phyloP scores from a whole-genome alignment of 2,113 vertebrate genomes.

The Anolis carolinensis region DNA sequence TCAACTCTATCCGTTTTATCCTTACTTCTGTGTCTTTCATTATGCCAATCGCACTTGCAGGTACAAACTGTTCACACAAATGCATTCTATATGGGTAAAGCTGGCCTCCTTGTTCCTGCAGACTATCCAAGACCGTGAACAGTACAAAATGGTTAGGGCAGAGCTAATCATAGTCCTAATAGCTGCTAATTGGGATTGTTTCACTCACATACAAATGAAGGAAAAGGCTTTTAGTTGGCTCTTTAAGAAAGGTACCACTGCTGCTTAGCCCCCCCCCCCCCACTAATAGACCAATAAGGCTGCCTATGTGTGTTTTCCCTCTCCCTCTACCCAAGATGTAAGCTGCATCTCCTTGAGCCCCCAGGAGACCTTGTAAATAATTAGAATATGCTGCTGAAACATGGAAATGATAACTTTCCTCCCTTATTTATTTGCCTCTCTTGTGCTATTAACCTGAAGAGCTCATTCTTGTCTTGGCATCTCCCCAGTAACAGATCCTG shows the following conservation, averaged over 20 bases:
- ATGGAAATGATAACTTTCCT: slow-evolving; percentile 35
- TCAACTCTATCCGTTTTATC: too few relatives aligned
- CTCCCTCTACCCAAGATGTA: not conserved
- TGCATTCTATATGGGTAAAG: not conserved
- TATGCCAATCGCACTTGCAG: not conserved
- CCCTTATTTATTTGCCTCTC: not conserved
- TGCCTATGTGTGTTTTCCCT: not conserved
- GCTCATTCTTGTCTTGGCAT: slow-evolving; percentile 48
- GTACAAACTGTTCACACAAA: not conserved
- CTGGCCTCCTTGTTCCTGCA: not conserved
- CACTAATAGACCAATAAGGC: not conserved
- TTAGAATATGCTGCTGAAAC: slow-evolving; percentile 33
- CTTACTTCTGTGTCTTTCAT: not conserved
- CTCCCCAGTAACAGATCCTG: slow-evolving; percentile 36
- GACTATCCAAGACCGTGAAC: too few relatives aligned
- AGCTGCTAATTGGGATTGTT: not conserved
- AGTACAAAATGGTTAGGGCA: not conserved
- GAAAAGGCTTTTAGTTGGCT: not conserved
- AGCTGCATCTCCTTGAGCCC: slow-evolving; percentile 30
- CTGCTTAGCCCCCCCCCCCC: not conserved
- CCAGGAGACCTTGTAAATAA: slow-evolving; percentile 11
- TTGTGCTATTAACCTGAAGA: slow-evolving; percentile 43
- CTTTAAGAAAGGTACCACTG: not conserved
- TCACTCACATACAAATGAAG: not conserved
- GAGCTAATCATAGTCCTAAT: not conserved